Percentiles rank a stretch among this genome's conserved stretches.
phyloP scores from a whole-genome alignment of 2,797 vertebrate genomes.

The Lepilemur ruficaudatus region DNA sequence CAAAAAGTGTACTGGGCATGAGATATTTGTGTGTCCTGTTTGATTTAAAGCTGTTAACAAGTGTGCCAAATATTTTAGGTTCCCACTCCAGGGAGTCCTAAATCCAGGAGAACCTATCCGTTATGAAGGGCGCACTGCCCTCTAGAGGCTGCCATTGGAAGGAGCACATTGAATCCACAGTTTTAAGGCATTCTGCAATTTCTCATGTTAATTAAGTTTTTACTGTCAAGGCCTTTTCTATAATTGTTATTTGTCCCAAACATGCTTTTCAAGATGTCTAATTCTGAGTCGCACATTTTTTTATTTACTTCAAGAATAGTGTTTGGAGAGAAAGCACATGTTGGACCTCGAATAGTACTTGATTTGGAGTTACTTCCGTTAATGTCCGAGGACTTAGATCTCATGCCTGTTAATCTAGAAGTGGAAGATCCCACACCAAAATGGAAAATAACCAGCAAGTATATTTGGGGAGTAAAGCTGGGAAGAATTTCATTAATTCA shows the following conservation, averaged over 20 bases:
- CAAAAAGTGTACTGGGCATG: background rate
- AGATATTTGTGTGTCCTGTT: background rate
- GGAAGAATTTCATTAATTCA: background rate
- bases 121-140: constrained; percentile 66
- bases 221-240: background rate
- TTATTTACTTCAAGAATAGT: background rate
- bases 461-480: background rate
- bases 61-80: background rate
- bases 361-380: background rate
- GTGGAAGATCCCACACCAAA: background rate
- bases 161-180: background rate
- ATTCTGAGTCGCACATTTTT: background rate
- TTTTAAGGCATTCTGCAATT: background rate
- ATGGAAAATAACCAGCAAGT: background rate
- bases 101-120: background rate
- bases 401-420: background rate
- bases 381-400: background rate
- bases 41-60: constrained; percentile 43
- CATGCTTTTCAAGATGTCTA: background rate
- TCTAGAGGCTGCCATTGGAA: constrained; percentile 68
- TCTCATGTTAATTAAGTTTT: background rate
- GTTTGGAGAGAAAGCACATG: background rate
- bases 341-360: background rate
- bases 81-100: background rate
- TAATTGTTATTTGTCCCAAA: background rate